Conservation (phyloP, 2,888 invertebrate species). For the Trichopria drosophilae region DNA sequence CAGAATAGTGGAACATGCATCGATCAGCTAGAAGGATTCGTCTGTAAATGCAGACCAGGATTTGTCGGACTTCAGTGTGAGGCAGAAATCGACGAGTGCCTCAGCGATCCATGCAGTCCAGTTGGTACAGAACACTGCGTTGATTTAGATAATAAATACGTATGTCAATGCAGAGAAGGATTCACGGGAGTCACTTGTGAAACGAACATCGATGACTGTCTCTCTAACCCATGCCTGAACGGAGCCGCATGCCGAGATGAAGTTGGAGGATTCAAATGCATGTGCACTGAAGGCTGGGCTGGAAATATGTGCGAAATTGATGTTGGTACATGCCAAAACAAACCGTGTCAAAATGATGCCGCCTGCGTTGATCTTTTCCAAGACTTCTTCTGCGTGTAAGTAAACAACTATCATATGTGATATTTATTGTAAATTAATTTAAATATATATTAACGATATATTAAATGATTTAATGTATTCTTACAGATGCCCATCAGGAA, state of each 20-base stretch:
- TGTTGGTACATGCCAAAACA: slow-evolving; percentile 82
- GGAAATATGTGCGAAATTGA: slow-evolving; percentile 84
- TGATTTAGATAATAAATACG: slow-evolving; percentile 83
- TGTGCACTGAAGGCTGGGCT: slow-evolving; percentile 84
- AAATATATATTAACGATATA: not conserved
- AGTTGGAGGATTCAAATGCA: slow-evolving; percentile 80
- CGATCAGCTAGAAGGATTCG: slow-evolving; percentile 86
- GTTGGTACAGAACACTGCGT: slow-evolving; percentile 88
- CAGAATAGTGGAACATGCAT: slow-evolving; percentile 88
- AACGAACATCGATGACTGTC: slow-evolving; percentile 84
- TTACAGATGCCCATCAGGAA: slow-evolving; percentile 84
- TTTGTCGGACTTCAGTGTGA: slow-evolving; percentile 92
- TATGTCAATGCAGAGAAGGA: slow-evolving; percentile 87
- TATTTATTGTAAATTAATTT: not conserved
- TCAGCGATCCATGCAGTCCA: slow-evolving; percentile 87
- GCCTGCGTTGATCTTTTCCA: slow-evolving; percentile 89
- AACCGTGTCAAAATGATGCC: slow-evolving; percentile 92
- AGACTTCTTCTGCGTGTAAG: slow-evolving; percentile 89
- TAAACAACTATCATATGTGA: slow-evolving; percentile 42
- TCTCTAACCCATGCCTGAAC: slow-evolving; percentile 81
- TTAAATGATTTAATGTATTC: slow-evolving; percentile 7
- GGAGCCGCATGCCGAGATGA: slow-evolving; percentile 87
- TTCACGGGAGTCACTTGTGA: slow-evolving; percentile 85
- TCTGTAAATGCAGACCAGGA: slow-evolving; percentile 91
- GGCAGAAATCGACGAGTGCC: slow-evolving; percentile 89